Percentiles rank a stretch among this genome's conserved stretches.
Evolutionary conservation across 2,797 vertebrate genomes (phyloP).

Genomic region (Balearica regulorum): DNA sequence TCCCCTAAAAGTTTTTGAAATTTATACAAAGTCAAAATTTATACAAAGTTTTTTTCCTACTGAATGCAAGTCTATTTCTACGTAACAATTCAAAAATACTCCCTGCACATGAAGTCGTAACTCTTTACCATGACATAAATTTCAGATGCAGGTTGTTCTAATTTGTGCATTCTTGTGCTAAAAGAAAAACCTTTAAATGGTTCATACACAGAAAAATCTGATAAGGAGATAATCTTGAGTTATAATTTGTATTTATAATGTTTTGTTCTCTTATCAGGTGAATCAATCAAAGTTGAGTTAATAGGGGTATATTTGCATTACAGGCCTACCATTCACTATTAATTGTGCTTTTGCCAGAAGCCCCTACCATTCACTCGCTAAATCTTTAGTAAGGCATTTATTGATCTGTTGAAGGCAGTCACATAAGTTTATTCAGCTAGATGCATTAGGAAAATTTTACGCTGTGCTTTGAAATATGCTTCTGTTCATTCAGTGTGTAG

Average conservation of each 20-base stretch:
- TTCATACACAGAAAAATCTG: background rate
- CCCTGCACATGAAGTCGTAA: background rate
- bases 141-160: background rate
- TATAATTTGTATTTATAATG: background rate
- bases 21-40: background rate
- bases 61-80: background rate
- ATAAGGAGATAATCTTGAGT: background rate
- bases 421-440: background rate
- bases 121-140: background rate
- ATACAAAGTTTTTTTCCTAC: background rate
- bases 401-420: background rate
- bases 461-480: conserved; percentile 21
- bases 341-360: background rate
- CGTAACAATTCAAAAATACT: background rate
- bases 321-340: background rate
- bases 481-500: background rate
- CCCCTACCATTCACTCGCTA: background rate
- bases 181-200: background rate
- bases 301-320: background rate
- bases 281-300: background rate
- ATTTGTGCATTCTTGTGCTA: background rate
- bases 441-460: background rate
- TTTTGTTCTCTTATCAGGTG: background rate
- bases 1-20: background rate
- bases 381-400: background rate